Evolutionary conservation across 2,797 vertebrate genomes (phyloP), one percentile per base, ranked within the genome.

Genomic region (Chelmon rostratus): DNA sequence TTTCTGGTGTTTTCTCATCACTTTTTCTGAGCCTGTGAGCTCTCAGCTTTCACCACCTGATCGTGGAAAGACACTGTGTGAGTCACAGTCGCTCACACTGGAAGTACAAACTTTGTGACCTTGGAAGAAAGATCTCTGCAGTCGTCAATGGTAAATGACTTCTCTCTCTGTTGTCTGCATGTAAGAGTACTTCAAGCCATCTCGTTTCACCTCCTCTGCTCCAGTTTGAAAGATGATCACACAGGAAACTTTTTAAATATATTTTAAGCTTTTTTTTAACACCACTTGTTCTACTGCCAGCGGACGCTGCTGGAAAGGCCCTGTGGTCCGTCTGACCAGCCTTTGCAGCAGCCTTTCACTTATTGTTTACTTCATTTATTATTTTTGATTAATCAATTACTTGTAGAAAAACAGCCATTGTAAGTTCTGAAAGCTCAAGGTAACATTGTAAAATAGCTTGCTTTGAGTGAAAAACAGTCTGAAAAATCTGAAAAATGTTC

Each of bases 21-120:
- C 54, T 35, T 33, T 59, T 13, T 47, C 5, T 57, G 50, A 69
- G 57, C 31, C 19, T 58, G 35, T 10, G 37, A 16, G 37, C 52
- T 25, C 25, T 28, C 37, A 67, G 31, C 16, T 49, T 59, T 56
- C 37, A 31, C 52, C 44, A 25, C 33, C 33, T 35, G 15, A 40
- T 54, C 33, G 9, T 66, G n/a, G 63, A 13, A 52, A 58, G n/a
- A 53, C 46, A 53, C 28, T 28, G 46, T 63, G 67, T 35, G 49
- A 46, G 23, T 53, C 64, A 37, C n/a, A 68, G 28, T 52, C 35
- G 21, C 57, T 64, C 35, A 46, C 2, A 40, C 18, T 35, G 15
- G 21, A 50, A 31, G 13, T 44, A 42, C 28, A 23, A 42, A 31
- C 31, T 19, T 19, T 68, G n/a, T 69, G 42, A 66, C 53, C 35